Evolutionary conservation across 1,140 invertebrate genomes (phyloP).

Genomic region (Nilaparvata lugens): DNA sequence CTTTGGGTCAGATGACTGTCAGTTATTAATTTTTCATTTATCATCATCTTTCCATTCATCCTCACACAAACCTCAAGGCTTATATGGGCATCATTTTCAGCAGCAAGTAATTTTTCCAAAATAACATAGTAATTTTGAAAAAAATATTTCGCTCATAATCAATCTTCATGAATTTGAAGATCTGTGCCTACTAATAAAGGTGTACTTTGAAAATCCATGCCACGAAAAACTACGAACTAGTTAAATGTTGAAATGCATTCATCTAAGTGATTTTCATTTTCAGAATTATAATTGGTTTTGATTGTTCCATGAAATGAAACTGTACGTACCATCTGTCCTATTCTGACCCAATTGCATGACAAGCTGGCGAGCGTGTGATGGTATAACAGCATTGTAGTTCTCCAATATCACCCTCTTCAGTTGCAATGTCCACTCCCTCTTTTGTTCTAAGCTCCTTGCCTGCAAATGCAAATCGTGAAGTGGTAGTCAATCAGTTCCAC

Average conservation of each 20-base stretch:
- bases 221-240: background rate
- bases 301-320: background rate
- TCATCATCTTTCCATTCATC: too few species aligned
- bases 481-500: too few species aligned
- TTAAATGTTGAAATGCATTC: background rate
- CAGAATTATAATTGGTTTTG: background rate
- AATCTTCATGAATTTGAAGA: too few species aligned
- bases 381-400: constrained; percentile 89
- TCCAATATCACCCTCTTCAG: constrained; percentile 89
- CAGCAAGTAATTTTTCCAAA: too few species aligned
- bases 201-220: background rate
- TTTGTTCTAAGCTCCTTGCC: constrained; percentile 80
- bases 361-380: constrained; percentile 82
- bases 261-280: background rate
- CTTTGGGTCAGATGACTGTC: too few species aligned
- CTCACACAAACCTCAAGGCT: too few species aligned
- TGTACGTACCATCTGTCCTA: constrained; percentile 47
- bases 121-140: too few species aligned
- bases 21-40: too few species aligned
- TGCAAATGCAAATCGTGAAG: constrained; percentile 23
- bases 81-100: too few species aligned
- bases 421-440: constrained; percentile 86
- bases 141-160: too few species aligned
- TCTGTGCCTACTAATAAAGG: background rate
- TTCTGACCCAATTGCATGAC: constrained; percentile 87